Evolutionary conservation across 2,888 invertebrate genomes (phyloP), one percentile per base, ranked within the genome.

Genomic region (Pseudolycoriella hygida): DNA sequence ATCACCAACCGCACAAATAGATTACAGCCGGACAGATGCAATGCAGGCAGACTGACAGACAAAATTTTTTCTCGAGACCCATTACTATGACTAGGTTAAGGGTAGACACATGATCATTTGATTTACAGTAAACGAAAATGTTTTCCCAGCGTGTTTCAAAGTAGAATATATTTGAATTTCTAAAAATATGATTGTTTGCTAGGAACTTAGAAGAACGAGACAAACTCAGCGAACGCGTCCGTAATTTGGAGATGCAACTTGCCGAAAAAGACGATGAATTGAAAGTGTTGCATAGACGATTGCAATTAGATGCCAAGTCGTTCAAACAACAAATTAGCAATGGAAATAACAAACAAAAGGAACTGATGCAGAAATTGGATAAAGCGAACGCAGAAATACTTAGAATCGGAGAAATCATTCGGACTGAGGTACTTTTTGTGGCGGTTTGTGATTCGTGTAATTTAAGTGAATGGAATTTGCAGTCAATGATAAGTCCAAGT

Each of bases 131-230:
- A n/a, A n/a, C n/a, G n/a, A n/a, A n/a, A n/a, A n/a, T n/a, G n/a
- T n/a, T n/a, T n/a, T n/a, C n/a, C n/a, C 17, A 34, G n/a, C 17
- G 17, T 25, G 3, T 17, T 30, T 4, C 15, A 39, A 38, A 38
- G 38, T 10, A 18, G 32, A 43, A 17, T 32, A 11, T 17, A 30
- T 47, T 31, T 44, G 14, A 3, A 30, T 50, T 6, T 38, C 15
- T 14, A 5, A 38, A 38, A 11, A 20, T 39, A 1, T 5, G 6
- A 15, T 20, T 10, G 10, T 10, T 42, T 40, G 25, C 18, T 3
- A 75, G 75, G 53, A 76, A 77, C 55, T 71, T 86, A 8, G 72
- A 70, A 12, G 84, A 85, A 53, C 72, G 85, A 17, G 83, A 85
- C 55, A 80, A 80, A 53, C 67, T 87, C 8, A 72, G 77, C 48